phyloP scores from a whole-genome alignment of 2,888 invertebrate species.

The Lysandra bellargus region DNA sequence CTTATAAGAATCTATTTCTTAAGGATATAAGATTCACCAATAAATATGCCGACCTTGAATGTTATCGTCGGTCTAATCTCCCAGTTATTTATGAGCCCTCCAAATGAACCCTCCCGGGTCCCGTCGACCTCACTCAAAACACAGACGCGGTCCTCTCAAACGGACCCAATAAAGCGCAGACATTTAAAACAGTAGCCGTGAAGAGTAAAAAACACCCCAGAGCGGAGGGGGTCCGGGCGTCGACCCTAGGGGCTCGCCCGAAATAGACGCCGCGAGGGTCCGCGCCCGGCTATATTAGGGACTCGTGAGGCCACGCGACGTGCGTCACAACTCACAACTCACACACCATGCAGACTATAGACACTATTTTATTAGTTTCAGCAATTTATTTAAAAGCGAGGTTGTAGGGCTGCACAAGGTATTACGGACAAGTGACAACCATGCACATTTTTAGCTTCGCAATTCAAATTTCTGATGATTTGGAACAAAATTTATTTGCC shows the following conservation, averaged over 20 bases:
- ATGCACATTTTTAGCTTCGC: background rate
- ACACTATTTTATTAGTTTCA: slow-evolving; percentile 10
- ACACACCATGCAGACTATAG: background rate
- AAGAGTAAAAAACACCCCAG: slow-evolving; percentile 47
- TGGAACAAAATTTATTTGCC: background rate
- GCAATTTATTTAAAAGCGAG: background rate
- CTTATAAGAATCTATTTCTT: background rate
- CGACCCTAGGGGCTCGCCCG: slow-evolving; percentile 59
- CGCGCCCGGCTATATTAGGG: slow-evolving; percentile 34
- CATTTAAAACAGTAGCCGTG: slow-evolving; percentile 33
- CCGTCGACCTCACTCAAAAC: background rate
- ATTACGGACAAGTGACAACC: background rate
- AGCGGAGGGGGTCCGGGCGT: slow-evolving; percentile 47
- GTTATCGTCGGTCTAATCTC: background rate
- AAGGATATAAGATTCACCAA: background rate
- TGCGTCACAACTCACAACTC: background rate
- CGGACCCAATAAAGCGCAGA: slow-evolving; percentile 5
- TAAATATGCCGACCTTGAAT: background rate
- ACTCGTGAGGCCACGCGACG: slow-evolving; percentile 18
- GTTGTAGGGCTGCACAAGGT: background rate
- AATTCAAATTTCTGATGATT: background rate
- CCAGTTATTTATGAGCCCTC: background rate
- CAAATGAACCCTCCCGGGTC: background rate
- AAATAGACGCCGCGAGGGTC: slow-evolving; percentile 60
- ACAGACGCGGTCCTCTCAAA: background rate